Conservation (phyloP, 35 echinoderm and acorn worm genomes). For the Heliocidaris tuberculata region DNA sequence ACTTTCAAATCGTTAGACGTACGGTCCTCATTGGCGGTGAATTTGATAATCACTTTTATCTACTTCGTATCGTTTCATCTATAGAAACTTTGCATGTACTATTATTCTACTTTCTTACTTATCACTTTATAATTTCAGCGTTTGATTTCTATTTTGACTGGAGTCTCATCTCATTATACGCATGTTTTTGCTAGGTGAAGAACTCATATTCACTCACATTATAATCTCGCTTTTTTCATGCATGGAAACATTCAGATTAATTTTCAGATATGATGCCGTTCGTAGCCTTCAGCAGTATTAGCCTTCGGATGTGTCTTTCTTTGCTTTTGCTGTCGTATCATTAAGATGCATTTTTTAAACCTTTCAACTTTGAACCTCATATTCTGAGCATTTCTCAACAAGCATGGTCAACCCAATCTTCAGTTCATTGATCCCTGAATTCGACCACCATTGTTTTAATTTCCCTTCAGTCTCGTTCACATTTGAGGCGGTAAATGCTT, state of each 20-base stretch:
- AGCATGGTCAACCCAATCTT: not conserved
- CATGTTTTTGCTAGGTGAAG: not conserved
- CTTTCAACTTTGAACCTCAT: not conserved
- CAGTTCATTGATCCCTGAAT: not conserved
- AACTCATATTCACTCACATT: not conserved
- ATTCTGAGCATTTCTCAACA: not conserved
- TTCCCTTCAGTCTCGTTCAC: not conserved
- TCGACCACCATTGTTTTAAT: not conserved
- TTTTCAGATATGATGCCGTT: not conserved
- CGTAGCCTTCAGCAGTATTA: not conserved
- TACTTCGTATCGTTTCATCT: not conserved
- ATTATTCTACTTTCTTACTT: not conserved
- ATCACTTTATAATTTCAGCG: not conserved
- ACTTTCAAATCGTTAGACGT: not conserved
- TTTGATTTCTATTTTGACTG: not conserved
- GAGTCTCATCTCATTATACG: not conserved
- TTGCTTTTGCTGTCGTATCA: not conserved
- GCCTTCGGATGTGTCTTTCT: not conserved
- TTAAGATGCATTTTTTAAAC: not conserved
- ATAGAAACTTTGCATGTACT: constrained; percentile 1
- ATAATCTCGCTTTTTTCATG: not conserved
- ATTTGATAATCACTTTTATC: not conserved
- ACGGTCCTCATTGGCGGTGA: not conserved
- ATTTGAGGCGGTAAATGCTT: not conserved
- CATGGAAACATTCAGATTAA: not conserved